phyloP scores from a whole-genome alignment of 1,140 invertebrate genomes.

The Solenopsis invicta region DNA sequence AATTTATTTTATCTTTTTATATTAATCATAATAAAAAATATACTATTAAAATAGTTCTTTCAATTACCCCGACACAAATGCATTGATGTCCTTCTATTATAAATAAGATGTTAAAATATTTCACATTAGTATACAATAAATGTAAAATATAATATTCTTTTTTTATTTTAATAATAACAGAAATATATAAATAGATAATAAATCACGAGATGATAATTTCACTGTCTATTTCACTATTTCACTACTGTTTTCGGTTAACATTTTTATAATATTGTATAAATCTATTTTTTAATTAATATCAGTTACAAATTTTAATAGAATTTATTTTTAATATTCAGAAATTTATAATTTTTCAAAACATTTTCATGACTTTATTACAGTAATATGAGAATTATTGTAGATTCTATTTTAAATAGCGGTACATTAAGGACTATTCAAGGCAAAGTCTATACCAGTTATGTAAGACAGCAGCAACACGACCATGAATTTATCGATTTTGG shows the following conservation, averaged over 20 bases:
- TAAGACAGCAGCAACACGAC: constrained; percentile 70
- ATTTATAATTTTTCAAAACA: neutral
- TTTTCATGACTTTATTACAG: neutral
- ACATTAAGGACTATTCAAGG: constrained; percentile 74
- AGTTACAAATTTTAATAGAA: neutral
- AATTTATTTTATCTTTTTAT: neutral
- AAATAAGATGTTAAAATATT: neutral
- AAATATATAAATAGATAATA: too few species aligned
- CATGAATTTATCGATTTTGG: constrained; percentile 80
- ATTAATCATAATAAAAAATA: neutral
- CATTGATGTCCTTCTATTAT: neutral
- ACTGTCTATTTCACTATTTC: neutral
- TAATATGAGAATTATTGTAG: neutral
- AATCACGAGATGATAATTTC: neutral
- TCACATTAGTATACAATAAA: neutral
- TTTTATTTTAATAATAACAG: neutral
- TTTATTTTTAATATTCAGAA: neutral
- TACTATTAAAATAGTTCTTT: neutral
- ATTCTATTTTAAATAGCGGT: constrained; percentile 13
- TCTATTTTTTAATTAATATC: neutral
- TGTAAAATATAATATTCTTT: neutral
- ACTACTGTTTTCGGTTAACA: neutral
- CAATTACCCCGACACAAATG: neutral
- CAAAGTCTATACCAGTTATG: constrained; percentile 74
- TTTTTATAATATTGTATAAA: neutral